Percentiles rank a stretch among this genome's conserved stretches.
Evolutionary conservation across 2,888 invertebrate genomes (phyloP).

Genomic region (Nephrocerus scutellatus): DNA sequence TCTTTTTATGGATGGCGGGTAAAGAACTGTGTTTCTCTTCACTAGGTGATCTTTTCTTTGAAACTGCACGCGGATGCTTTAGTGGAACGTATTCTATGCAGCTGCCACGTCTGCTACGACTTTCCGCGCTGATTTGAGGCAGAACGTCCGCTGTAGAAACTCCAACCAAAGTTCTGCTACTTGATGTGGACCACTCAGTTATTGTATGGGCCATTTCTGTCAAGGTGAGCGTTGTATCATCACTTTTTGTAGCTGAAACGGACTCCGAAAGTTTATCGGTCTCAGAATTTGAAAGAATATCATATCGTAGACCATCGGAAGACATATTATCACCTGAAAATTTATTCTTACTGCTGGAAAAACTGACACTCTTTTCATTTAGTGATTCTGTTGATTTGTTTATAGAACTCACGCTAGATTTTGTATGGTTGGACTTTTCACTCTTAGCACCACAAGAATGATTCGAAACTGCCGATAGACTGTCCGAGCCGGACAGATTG

Average conservation of each 20-base stretch:
- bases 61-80: slow-evolving; percentile 35
- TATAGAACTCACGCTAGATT: slow-evolving; percentile 53
- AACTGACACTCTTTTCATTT: slow-evolving; percentile 45
- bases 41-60: slow-evolving; percentile 34
- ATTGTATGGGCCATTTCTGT: slow-evolving; percentile 70
- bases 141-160: slow-evolving; percentile 48
- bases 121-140: slow-evolving; percentile 19
- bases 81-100: slow-evolving; percentile 41
- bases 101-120: slow-evolving; percentile 27
- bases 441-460: slow-evolving; percentile 55
- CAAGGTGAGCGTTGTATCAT: slow-evolving; percentile 65
- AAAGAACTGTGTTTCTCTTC: slow-evolving; percentile 37
- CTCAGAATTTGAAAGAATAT: slow-evolving; percentile 57
- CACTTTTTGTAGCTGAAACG: slow-evolving; percentile 69
- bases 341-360: slow-evolving; percentile 38
- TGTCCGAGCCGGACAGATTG: slow-evolving; percentile 64
- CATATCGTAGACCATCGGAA: slow-evolving; percentile 50
- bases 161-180: slow-evolving; percentile 66
- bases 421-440: slow-evolving; percentile 55
- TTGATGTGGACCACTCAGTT: slow-evolving; percentile 77
- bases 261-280: slow-evolving; percentile 55
- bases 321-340: slow-evolving; percentile 46
- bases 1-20: slow-evolving; percentile 39
- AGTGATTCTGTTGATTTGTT: slow-evolving; percentile 54
- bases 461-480: slow-evolving; percentile 52